A percentile compares a stretch with the other conserved stretches of the same genome.
These are phyloP conservation scores for Tromatobia lineatoria DNA, from an alignment of 2,888 invertebrate genomes.

Conservation along the genomic window DNA sequence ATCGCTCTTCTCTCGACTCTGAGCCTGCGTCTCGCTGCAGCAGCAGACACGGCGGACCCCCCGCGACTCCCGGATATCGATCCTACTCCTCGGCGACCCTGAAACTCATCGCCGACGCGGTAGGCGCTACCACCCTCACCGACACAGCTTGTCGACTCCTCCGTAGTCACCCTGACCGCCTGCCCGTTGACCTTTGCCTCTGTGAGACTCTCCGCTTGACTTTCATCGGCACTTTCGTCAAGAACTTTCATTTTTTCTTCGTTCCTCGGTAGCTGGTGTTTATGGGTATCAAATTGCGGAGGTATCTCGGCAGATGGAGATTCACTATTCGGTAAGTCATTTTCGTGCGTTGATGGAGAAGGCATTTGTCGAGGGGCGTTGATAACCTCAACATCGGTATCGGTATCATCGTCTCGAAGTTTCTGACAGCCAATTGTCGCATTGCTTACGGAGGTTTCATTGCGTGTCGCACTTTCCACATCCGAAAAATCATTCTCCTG, in stretches of 20 bases:
- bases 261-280: neutral
- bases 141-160: slow-evolving; percentile 50
- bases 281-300: neutral
- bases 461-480: slow-evolving; percentile 15
- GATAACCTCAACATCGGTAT: slow-evolving; percentile 13
- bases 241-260: neutral
- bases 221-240: slow-evolving; percentile 50
- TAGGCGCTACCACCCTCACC: neutral
- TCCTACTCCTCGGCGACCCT: slow-evolving; percentile 52
- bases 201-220: slow-evolving; percentile 11
- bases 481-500: slow-evolving; percentile 56
- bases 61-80: slow-evolving; percentile 59
- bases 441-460: neutral
- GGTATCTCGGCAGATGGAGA: neutral
- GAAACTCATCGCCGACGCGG: slow-evolving; percentile 34
- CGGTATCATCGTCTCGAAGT: slow-evolving; percentile 39
- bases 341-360: neutral
- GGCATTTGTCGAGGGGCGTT: neutral
- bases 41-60: neutral
- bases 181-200: slow-evolving; percentile 69
- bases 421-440: slow-evolving; percentile 29
- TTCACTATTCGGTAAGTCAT: neutral
- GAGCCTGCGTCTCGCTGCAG: slow-evolving; percentile 65
- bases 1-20: slow-evolving; percentile 76
- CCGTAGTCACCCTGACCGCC: slow-evolving; percentile 72